Evolutionary conservation across 2,113 vertebrate species (phyloP).

Genomic region (Crypturellus undulatus): DNA sequence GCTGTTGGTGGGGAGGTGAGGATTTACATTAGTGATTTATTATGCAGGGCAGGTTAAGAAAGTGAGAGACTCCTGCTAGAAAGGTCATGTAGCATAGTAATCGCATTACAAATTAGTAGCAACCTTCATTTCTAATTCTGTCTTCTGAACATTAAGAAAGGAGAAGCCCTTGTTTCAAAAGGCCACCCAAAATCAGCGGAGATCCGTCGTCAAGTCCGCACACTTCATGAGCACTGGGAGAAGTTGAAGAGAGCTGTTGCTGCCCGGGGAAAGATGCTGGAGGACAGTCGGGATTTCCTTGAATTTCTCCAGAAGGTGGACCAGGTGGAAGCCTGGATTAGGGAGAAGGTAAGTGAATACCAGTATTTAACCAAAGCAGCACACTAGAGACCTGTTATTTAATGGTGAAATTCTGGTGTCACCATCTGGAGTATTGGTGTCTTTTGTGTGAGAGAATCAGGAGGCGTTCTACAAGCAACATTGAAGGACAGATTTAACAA

Average conservation of each 20-base stretch:
- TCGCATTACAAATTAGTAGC: neutral
- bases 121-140: neutral
- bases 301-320: conserved; percentile 91
- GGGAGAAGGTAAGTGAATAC: conserved; percentile 82
- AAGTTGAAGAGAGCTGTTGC: conserved; percentile 81
- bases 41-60: neutral
- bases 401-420: neutral
- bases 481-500: neutral
- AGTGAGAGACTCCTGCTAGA: neutral
- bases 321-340: conserved; percentile 90
- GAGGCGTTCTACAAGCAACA: neutral
- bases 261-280: conserved; percentile 82
- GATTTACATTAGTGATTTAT: neutral
- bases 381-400: neutral
- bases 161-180: conserved; percentile 78
- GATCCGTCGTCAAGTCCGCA: conserved; percentile 63
- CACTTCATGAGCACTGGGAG: conserved; percentile 83
- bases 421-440: neutral
- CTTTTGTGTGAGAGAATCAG: neutral
- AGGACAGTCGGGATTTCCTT: conserved; percentile 84
- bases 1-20: neutral
- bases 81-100: neutral
- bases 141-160: conserved; percentile 75
- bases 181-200: conserved; percentile 74
- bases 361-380: neutral